Evolutionary conservation across 2,888 invertebrate genomes (phyloP).

Genomic region (Nezara viridula): DNA sequence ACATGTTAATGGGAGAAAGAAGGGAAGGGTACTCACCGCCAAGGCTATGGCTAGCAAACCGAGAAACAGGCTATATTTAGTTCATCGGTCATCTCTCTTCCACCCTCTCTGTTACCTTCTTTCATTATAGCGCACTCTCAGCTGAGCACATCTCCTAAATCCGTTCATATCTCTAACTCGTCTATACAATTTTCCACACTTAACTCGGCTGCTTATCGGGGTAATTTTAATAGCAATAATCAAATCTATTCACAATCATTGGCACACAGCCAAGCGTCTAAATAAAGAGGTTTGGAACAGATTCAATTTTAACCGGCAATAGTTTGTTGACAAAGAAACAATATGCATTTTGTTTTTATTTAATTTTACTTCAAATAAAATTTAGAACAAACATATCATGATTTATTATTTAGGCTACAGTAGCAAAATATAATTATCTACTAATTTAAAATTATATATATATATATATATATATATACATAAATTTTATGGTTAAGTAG

Average conservation of each 20-base stretch:
- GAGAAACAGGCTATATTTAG: constrained; percentile 8
- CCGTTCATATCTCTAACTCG: neutral
- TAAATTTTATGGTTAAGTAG: neutral
- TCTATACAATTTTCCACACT: neutral
- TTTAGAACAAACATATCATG: neutral
- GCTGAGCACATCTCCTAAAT: neutral
- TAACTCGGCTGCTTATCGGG: neutral
- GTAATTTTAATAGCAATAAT: neutral
- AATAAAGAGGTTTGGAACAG: neutral
- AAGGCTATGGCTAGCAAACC: neutral
- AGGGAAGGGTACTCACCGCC: constrained; percentile 33
- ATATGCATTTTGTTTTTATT: neutral
- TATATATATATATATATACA: too few species aligned
- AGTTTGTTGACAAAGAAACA: constrained; percentile 36
- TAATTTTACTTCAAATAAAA: neutral
- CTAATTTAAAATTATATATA: too few species aligned
- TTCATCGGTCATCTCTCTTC: constrained; percentile 22
- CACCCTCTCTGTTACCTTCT: neutral
- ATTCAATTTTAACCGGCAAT: neutral
- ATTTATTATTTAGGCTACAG: neutral
- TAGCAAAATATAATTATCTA: neutral
- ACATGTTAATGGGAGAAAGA: constrained; percentile 22
- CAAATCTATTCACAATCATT: neutral
- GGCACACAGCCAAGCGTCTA: constrained; percentile 13
- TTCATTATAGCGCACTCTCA: neutral